Evolutionary conservation across 2,113 vertebrate genomes (phyloP).

Genomic region (Burhinus bistriatus): DNA sequence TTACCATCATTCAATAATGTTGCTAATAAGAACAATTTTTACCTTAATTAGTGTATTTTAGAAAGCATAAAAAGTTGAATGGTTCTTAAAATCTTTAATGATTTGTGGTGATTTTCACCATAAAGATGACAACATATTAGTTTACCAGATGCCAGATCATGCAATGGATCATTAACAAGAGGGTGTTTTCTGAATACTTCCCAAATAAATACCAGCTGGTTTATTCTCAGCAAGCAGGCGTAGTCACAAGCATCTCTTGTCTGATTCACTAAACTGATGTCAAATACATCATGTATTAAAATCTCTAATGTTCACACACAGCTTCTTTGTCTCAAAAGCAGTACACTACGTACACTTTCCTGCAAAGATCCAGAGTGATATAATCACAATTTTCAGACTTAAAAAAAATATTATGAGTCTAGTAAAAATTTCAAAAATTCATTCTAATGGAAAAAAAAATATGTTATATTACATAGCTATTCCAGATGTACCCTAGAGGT

Average conservation of each 20-base stretch:
- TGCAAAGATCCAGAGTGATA: slow-evolving; percentile 14
- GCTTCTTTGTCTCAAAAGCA: slow-evolving; percentile 25
- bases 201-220: slow-evolving; percentile 74
- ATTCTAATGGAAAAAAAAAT: not conserved
- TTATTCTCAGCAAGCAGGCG: slow-evolving; percentile 54
- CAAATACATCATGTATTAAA: slow-evolving; percentile 62
- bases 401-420: not conserved
- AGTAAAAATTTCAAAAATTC: not conserved
- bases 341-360: not conserved
- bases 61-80: slow-evolving; percentile 32
- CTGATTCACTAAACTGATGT: slow-evolving; percentile 42
- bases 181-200: slow-evolving; percentile 56
- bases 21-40: slow-evolving; percentile 55
- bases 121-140: slow-evolving; percentile 59
- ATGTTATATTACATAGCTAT: not conserved
- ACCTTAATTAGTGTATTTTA: slow-evolving; percentile 56
- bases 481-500: not conserved
- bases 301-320: slow-evolving; percentile 11
- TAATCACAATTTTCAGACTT: not conserved
- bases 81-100: slow-evolving; percentile 48
- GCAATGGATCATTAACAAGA: slow-evolving; percentile 69
- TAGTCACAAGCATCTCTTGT: slow-evolving; percentile 40
- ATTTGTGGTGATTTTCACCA: slow-evolving; percentile 66
- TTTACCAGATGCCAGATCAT: slow-evolving; percentile 71
- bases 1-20: slow-evolving; percentile 55